A percentile compares a stretch with the other conserved stretches of the same genome.
Conservation (phyloP, 2,888 invertebrate species). For the Pseudoips prasinana region DNA sequence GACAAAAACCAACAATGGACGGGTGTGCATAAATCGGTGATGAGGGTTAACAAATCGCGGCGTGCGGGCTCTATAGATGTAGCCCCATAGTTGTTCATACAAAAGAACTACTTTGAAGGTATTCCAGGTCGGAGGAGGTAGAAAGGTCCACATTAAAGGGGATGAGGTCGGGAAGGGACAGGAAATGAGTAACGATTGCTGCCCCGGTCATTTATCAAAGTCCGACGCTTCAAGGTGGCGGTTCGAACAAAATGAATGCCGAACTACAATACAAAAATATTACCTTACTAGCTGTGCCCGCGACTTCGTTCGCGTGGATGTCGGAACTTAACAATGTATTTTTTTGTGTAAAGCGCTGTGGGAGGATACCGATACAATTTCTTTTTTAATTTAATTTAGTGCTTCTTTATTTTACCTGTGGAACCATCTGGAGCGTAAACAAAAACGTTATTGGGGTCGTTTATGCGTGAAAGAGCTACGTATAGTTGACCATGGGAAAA, state of each 20-base stretch:
- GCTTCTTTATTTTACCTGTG: no score
- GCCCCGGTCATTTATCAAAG: constrained; percentile 74
- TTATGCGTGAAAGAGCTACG: no score
- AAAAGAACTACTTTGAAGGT: constrained; percentile 43
- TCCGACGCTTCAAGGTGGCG: constrained; percentile 54
- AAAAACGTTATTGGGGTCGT: no score
- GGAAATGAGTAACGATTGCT: constrained; percentile 74
- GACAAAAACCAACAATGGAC: constrained; percentile 11
- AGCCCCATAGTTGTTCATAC: constrained; percentile 38
- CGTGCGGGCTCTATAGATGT: constrained; percentile 19
- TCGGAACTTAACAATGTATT: no score
- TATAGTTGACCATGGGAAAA: no score
- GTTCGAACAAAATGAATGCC: constrained; percentile 54
- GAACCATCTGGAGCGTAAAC: no score
- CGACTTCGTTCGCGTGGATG: no score
- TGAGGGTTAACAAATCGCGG: constrained; percentile 30
- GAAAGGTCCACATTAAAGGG: constrained; percentile 57
- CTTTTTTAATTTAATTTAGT: no score
- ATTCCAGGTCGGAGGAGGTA: constrained; percentile 43
- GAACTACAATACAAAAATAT: constrained; percentile 36
- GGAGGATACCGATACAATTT: no score
- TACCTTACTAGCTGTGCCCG: no score
- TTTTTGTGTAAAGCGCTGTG: no score
- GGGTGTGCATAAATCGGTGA: constrained; percentile 15
- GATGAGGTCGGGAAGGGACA: constrained; percentile 52